These are phyloP conservation scores for Pseudonaja textilis DNA, from an alignment of 2,113 vertebrate genomes.

Conservation along the genomic window DNA sequence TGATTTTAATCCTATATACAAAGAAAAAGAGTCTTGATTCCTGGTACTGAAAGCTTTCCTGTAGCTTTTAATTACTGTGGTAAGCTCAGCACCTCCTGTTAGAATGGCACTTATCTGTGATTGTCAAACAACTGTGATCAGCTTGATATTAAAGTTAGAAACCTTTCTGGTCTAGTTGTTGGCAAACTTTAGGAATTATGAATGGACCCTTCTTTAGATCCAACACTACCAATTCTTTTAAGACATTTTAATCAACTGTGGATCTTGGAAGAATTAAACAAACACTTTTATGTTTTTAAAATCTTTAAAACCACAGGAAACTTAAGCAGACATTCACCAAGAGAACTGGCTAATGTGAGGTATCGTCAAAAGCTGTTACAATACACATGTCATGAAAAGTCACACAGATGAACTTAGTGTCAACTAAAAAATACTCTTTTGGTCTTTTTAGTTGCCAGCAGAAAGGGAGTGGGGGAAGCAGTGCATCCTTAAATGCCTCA, in stretches of 20 bases:
- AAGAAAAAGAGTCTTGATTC: not conserved
- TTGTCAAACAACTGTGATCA: not conserved
- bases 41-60: not conserved
- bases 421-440: too few relatives aligned
- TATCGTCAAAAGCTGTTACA: slow-evolving; percentile 27
- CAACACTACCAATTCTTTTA: slow-evolving; percentile 18
- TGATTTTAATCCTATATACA: not conserved
- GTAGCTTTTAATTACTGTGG: not conserved
- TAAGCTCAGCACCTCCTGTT: not conserved
- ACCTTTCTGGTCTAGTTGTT: not conserved
- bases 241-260: not conserved
- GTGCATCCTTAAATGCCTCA: too few relatives aligned
- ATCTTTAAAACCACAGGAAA: slow-evolving; percentile 28
- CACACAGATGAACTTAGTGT: slow-evolving; percentile 7
- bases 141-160: not conserved
- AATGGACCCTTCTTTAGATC: not conserved
- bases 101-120: not conserved
- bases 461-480: too few relatives aligned
- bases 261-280: slow-evolving; percentile 28
- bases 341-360: slow-evolving; percentile 18
- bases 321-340: slow-evolving; percentile 13
- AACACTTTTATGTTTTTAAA: not conserved
- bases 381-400: not conserved
- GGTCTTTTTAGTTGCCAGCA: too few relatives aligned
- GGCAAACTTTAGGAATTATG: not conserved